Percentiles rank a stretch among this genome's conserved stretches.
Evolutionary conservation across 2,888 invertebrate species (phyloP).

Genomic region (Tachystola acroxantha): DNA sequence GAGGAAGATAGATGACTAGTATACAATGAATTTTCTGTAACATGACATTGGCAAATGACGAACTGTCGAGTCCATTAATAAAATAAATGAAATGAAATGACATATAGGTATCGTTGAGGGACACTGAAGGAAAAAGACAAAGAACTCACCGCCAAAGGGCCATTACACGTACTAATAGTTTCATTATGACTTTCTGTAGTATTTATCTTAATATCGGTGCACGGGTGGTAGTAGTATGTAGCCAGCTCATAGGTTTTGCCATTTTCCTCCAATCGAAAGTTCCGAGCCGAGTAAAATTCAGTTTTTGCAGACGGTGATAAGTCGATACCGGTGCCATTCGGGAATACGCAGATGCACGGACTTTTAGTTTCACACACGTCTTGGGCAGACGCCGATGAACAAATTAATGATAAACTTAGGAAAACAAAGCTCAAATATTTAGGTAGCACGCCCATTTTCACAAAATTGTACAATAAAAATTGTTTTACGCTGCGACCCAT

Average conservation of each 20-base stretch:
- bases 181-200: slow-evolving; percentile 21
- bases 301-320: slow-evolving; percentile 42
- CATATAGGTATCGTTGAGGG: no score
- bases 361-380: slow-evolving; percentile 52
- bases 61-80: no score
- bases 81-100: no score
- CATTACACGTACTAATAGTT: slow-evolving; percentile 31
- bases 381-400: slow-evolving; percentile 24
- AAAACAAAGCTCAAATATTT: slow-evolving; percentile 22
- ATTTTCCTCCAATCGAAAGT: slow-evolving; percentile 23
- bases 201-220: slow-evolving; percentile 40
- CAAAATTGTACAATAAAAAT: slow-evolving; percentile 1
- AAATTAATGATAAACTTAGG: slow-evolving; percentile 23
- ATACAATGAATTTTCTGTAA: no score
- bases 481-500: no score
- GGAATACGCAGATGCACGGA: slow-evolving; percentile 60
- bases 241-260: slow-evolving; percentile 35
- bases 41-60: no score
- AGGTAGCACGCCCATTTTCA: slow-evolving; percentile 28
- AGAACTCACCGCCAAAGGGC: slow-evolving; percentile 48
- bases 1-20: no score
- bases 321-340: slow-evolving; percentile 71
- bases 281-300: slow-evolving; percentile 42
- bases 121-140: no score
- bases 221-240: slow-evolving; percentile 64